phyloP scores from a whole-genome alignment of 2,888 invertebrate species.

The Caradrina clavipalpis region DNA sequence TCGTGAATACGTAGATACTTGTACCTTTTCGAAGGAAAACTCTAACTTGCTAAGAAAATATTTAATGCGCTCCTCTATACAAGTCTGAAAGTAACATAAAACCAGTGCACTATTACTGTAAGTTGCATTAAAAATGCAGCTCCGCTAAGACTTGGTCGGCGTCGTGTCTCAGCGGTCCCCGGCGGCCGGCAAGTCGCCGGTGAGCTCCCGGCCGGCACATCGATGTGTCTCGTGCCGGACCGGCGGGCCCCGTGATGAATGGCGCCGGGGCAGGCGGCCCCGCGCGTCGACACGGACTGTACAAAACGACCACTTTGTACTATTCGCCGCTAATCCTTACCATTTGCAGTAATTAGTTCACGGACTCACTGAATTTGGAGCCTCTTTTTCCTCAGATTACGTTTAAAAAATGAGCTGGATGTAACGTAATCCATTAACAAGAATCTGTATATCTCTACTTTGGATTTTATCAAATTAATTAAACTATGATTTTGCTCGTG shows the following conservation, averaged over 20 bases:
- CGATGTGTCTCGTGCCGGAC: conserved; percentile 19
- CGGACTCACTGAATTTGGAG: no score
- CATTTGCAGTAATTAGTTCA: no score
- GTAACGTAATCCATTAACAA: no score
- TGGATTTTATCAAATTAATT: no score
- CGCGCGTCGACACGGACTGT: neutral
- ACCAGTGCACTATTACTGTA: conserved; percentile 9
- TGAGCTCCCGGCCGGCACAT: conserved; percentile 8
- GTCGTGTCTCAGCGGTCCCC: conserved; percentile 16
- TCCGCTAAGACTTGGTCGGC: conserved; percentile 9
- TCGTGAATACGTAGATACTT: neutral
- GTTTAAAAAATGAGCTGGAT: no score
- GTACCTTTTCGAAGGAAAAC: neutral
- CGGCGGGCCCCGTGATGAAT: conserved; percentile 35
- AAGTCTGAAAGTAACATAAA: conserved; percentile 20
- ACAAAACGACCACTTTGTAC: conserved; percentile 19
- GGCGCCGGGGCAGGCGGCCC: conserved; percentile 1
- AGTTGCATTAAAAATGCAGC: conserved; percentile 24
- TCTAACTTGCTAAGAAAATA: conserved; percentile 5
- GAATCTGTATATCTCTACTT: no score
- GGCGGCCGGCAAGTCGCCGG: neutral
- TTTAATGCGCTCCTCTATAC: neutral
- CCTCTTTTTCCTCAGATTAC: no score
- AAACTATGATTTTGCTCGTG: no score
- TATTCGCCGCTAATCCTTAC: neutral